Evolutionary conservation across 2,113 vertebrate genomes (phyloP).

Genomic region (Helogale parvula): DNA sequence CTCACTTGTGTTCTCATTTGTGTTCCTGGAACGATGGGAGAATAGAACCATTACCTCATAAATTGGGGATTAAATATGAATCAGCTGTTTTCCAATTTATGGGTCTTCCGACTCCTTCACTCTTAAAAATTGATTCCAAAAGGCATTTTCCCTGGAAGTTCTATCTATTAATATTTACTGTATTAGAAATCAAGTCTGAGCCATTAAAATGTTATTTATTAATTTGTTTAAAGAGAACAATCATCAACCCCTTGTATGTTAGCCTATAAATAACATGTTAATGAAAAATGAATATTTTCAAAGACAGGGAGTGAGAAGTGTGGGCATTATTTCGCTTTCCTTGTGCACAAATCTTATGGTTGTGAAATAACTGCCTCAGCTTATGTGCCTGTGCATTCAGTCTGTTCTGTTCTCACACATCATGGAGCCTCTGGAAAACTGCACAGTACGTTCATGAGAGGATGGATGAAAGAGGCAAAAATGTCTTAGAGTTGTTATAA

Average conservation of each 20-base stretch:
- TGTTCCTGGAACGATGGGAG: neutral
- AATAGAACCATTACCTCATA: neutral
- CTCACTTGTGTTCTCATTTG: constrained; percentile 1
- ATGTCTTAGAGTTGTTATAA: neutral
- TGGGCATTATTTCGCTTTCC: neutral
- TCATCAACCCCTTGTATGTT: neutral
- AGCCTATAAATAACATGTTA: neutral
- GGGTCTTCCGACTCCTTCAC: neutral
- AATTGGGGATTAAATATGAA: neutral
- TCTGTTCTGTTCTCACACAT: neutral
- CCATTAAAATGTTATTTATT: constrained; percentile 18
- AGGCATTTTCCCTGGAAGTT: neutral
- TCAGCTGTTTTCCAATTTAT: neutral
- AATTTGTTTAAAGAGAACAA: neutral
- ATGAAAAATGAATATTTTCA: neutral
- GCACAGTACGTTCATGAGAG: neutral
- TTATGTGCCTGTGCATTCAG: neutral
- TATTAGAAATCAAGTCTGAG: neutral
- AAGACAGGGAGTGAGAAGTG: neutral
- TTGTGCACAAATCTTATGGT: neutral
- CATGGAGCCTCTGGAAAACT: neutral
- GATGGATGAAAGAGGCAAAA: neutral
- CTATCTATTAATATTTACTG: neutral
- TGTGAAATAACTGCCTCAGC: neutral
- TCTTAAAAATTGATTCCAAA: neutral